Conservation (phyloP, 2,797 vertebrate genomes). For the Myripristis jacobus region DNA sequence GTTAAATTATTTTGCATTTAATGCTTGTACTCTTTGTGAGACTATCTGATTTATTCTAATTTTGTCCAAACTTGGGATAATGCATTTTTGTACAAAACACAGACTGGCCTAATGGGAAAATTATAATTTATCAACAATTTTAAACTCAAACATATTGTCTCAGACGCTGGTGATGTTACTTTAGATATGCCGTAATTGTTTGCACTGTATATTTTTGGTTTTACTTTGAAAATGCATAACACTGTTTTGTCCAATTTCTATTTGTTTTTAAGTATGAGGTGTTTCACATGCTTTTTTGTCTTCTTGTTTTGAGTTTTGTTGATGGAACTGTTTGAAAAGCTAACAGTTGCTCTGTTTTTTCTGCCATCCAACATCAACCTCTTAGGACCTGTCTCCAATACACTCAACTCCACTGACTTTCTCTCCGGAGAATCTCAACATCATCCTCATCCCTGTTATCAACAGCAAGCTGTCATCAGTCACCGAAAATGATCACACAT, state of each 20-base stretch:
- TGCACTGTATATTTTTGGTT: neutral
- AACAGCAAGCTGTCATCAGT: neutral
- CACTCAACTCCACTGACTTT: neutral
- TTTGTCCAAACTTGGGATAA: no score
- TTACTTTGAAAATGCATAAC: neutral
- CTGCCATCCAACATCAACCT: slow-evolving; percentile 1
- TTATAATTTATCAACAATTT: no score
- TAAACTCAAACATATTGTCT: no score
- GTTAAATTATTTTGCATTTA: no score
- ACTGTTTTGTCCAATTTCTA: neutral
- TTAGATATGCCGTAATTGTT: no score
- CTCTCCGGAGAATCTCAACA: slow-evolving; percentile 24
- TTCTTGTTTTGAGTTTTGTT: no score
- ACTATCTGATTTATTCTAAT: no score
- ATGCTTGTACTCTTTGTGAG: no score
- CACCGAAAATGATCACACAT: neutral
- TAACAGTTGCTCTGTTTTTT: neutral
- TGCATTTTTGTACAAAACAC: no score
- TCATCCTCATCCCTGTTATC: slow-evolving; percentile 6
- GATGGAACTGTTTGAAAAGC: neutral
- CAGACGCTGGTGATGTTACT: no score
- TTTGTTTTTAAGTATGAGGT: neutral
- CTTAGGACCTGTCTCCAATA: slow-evolving; percentile 36
- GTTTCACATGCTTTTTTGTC: neutral
- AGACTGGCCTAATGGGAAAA: no score